A percentile compares a stretch with the other conserved stretches of the same genome.
Conservation (phyloP, 2,113 vertebrate species). For the Amblyopsis rosae region DNA sequence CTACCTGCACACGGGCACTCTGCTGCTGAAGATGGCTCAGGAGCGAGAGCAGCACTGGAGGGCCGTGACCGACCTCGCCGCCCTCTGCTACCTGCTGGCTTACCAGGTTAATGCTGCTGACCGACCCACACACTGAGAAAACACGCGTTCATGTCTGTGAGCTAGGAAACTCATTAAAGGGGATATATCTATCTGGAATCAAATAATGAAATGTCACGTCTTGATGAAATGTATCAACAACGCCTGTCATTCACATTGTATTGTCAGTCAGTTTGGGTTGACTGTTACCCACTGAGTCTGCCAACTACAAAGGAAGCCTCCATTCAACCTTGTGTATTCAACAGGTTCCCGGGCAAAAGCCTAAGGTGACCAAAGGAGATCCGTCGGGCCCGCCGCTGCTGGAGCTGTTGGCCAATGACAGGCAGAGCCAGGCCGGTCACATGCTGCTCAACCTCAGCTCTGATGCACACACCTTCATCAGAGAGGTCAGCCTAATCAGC, state of each 20-base stretch:
- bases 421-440: conserved; percentile 94
- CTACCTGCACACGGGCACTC: conserved; percentile 87
- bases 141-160: too few species aligned
- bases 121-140: too few species aligned
- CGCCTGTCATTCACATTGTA: too few species aligned
- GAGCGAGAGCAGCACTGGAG: conserved; percentile 86
- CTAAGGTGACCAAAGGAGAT: conserved; percentile 85
- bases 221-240: too few species aligned
- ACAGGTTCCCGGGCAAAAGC: conserved; percentile 89
- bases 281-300: too few species aligned
- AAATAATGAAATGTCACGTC: too few species aligned
- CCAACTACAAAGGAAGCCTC: too few species aligned
- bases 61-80: conserved; percentile 81
- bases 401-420: conserved; percentile 86
- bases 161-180: too few species aligned
- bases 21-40: conserved; percentile 90
- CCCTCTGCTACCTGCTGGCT: conserved; percentile 89
- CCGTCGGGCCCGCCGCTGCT: conserved; percentile 78
- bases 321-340: too few species aligned
- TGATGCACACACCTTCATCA: conserved; percentile 82
- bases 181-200: too few species aligned
- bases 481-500: conserved; percentile 67
- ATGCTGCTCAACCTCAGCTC: conserved; percentile 89
- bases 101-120: conserved; percentile 81
- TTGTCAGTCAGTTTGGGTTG: too few species aligned